Conservation (phyloP, 2,888 invertebrate genomes). For the Chironomus tentans region DNA sequence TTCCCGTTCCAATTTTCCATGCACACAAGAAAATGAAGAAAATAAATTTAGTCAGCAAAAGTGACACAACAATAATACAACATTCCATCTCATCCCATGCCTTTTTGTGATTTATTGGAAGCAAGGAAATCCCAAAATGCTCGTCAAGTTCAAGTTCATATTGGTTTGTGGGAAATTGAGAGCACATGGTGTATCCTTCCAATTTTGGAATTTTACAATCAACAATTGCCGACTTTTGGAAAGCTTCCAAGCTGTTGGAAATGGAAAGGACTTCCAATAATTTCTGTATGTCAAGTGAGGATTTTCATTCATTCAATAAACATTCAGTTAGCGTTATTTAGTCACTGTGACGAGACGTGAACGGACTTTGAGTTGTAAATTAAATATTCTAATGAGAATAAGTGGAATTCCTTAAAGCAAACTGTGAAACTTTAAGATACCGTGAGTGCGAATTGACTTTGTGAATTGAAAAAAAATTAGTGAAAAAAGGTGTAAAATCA, state of each 20-base stretch:
- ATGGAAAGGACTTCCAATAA: not conserved
- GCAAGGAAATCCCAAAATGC: not conserved
- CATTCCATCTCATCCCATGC: not conserved
- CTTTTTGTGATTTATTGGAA: too few species aligned
- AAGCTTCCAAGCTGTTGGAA: too few species aligned
- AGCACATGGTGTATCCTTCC: conserved; percentile 9
- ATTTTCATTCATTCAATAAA: not conserved
- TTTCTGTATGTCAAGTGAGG: too few species aligned
- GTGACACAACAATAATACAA: not conserved
- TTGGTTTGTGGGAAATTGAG: not conserved
- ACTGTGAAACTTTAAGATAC: too few species aligned
- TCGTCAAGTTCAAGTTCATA: conserved; percentile 15
- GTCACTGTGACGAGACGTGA: not conserved
- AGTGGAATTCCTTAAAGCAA: not conserved
- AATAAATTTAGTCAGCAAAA: too few species aligned
- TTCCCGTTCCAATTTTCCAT: not conserved
- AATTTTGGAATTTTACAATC: conserved; percentile 5
- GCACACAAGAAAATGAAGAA: too few species aligned
- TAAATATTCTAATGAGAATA: not conserved
- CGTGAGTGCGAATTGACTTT: too few species aligned
- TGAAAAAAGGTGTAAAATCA: not conserved
- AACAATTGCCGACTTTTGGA: conserved; percentile 12
- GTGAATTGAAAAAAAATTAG: not conserved
- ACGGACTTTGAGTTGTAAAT: not conserved
- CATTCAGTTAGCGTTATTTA: conserved; percentile 11